Evolutionary conservation across 2,797 vertebrate species (phyloP).

Genomic region (Vultur gryphus): DNA sequence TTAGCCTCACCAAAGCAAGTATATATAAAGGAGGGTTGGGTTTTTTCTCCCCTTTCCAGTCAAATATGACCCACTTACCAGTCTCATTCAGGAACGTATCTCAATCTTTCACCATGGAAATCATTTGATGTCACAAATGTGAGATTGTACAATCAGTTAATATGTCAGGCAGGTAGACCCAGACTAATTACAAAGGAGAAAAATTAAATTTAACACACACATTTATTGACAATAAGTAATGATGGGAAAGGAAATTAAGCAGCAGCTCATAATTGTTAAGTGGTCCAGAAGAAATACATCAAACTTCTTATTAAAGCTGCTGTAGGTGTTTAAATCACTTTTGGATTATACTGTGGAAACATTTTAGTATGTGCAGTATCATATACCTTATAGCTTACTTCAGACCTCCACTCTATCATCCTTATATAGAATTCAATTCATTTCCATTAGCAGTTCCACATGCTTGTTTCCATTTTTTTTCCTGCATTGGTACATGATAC

Average conservation of each 20-base stretch:
- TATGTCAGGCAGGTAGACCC: conserved; percentile 8
- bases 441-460: background rate
- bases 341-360: background rate
- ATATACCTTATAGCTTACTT: background rate
- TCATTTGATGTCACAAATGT: conserved; percentile 4
- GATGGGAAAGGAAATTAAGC: background rate
- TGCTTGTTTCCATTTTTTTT: background rate
- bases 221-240: conserved; percentile 1
- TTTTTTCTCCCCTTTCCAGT: background rate
- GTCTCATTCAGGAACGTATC: background rate
- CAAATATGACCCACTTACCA: background rate
- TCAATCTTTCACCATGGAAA: conserved; percentile 25
- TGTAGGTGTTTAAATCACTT: background rate
- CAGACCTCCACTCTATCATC: background rate
- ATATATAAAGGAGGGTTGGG: background rate
- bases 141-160: background rate
- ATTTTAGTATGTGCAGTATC: background rate
- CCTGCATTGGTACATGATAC: accelerated
- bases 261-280: background rate
- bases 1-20: background rate
- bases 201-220: background rate
- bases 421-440: background rate
- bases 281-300: conserved; percentile 21
- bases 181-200: background rate
- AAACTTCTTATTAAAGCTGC: background rate